A percentile compares a stretch with the other conserved stretches of the same genome.
Conservation (phyloP, 2,797 vertebrate genomes). For the Rhinatrema bivittatum region DNA sequence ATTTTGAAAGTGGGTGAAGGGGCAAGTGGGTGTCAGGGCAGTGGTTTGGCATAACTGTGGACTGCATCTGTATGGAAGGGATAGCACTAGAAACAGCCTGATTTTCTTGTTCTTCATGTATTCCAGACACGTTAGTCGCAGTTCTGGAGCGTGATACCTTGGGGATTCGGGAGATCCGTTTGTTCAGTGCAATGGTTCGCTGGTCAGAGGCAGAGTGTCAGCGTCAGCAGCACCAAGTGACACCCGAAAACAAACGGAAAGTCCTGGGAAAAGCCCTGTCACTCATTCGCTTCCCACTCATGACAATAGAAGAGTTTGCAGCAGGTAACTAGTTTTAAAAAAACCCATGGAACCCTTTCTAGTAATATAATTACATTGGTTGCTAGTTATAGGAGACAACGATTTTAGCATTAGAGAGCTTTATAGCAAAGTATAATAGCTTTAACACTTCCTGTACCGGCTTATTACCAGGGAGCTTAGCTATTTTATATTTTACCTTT, state of each 20-base stretch:
- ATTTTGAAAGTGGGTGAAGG: too few relatives aligned
- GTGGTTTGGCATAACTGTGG: too few relatives aligned
- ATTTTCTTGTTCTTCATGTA: constrained; percentile 7
- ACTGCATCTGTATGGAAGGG: too few relatives aligned
- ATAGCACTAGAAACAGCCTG: too few relatives aligned
- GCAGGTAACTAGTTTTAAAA: constrained; percentile 64
- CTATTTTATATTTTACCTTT: too few relatives aligned
- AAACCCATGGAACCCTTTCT: too few relatives aligned
- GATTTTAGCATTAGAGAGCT: too few relatives aligned
- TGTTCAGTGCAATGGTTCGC: constrained; percentile 88
- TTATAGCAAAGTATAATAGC: too few relatives aligned
- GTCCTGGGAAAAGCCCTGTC: constrained; percentile 85
- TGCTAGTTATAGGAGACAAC: background rate
- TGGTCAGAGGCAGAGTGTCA: constrained; percentile 93
- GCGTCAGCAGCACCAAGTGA: constrained; percentile 83
- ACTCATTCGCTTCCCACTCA: constrained; percentile 92
- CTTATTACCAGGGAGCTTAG: too few relatives aligned
- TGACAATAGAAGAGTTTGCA: constrained; percentile 97
- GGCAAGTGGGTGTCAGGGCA: too few relatives aligned
- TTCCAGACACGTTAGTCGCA: constrained; percentile 83
- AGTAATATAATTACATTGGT: background rate
- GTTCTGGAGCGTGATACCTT: constrained; percentile 92
- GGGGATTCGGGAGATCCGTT: constrained; percentile 88
- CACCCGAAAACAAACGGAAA: constrained; percentile 86
- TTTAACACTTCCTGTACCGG: too few relatives aligned